Evolutionary conservation across 2,797 vertebrate genomes (phyloP).

Genomic region (Crotalus adamanteus): DNA sequence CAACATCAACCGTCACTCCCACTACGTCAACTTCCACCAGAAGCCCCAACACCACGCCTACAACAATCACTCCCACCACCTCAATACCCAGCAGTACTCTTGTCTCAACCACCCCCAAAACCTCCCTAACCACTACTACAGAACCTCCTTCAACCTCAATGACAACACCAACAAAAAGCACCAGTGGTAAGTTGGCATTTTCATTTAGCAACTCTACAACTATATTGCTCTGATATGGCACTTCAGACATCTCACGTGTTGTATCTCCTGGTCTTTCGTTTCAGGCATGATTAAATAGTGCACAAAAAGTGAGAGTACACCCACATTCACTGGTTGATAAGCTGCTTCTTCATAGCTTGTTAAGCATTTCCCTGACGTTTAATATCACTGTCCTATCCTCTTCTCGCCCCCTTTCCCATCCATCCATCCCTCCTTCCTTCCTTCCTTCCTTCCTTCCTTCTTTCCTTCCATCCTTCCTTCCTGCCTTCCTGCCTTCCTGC

Average conservation of each 20-base stretch:
- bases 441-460: too few species aligned
- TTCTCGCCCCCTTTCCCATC: too few species aligned
- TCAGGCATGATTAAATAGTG: too few species aligned
- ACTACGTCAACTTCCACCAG: neutral
- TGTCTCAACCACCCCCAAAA: neutral
- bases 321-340: too few species aligned
- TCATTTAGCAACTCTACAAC: neutral
- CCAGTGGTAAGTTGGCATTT: neutral
- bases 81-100: rapidly evolving
- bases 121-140: neutral
- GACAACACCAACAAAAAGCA: neutral
- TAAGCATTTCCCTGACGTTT: too few species aligned
- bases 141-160: neutral
- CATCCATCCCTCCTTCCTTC: rapidly evolving
- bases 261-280: too few species aligned
- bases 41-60: neutral
- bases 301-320: too few species aligned
- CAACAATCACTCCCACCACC: rapidly evolving
- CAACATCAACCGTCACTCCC: neutral
- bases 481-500: neutral
- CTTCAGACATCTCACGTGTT: too few species aligned
- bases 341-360: too few species aligned
- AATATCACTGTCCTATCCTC: too few species aligned
- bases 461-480: too few species aligned
- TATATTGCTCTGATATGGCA: too few species aligned